Conservation (phyloP, 2,113 vertebrate species). For the Cheilinus undulatus region DNA sequence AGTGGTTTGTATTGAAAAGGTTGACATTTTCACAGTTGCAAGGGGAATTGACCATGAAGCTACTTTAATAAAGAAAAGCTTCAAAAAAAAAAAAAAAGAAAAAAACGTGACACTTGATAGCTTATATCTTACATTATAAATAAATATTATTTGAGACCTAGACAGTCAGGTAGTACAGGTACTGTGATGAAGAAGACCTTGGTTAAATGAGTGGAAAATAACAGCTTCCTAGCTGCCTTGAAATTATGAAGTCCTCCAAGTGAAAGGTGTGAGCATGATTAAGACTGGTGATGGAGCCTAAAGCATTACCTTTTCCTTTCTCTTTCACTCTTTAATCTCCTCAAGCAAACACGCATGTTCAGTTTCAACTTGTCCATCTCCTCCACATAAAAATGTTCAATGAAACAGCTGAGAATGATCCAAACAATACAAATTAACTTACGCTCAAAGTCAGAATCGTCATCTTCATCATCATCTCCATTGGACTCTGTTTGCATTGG, state of each 20-base stretch:
- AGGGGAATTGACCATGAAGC: not conserved
- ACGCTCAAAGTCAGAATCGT: constrained; percentile 94
- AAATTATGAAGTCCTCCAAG: not conserved
- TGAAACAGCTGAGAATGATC: constrained; percentile 1
- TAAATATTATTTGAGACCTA: no score
- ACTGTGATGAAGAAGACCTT: constrained; percentile 2
- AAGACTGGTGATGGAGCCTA: constrained; percentile 2
- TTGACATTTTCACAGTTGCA: not conserved
- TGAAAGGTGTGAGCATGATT: not conserved
- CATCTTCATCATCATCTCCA: constrained; percentile 88
- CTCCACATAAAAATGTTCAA: not conserved
- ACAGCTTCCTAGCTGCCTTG: constrained; percentile 10
- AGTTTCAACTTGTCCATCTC: not conserved
- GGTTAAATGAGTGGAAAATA: constrained; percentile 26
- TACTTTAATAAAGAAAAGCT: no score
- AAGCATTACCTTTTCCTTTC: not conserved
- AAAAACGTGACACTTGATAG: no score
- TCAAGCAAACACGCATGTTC: not conserved
- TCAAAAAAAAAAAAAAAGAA: no score
- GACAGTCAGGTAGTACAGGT: no score
- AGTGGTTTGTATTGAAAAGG: not conserved
- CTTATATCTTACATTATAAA: no score
- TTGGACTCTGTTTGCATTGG: constrained; percentile 91
- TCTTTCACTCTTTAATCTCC: not conserved
- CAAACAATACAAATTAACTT: constrained; percentile 64